Conservation (phyloP, 2,797 vertebrate genomes). For the Chrysocyon brachyurus region DNA sequence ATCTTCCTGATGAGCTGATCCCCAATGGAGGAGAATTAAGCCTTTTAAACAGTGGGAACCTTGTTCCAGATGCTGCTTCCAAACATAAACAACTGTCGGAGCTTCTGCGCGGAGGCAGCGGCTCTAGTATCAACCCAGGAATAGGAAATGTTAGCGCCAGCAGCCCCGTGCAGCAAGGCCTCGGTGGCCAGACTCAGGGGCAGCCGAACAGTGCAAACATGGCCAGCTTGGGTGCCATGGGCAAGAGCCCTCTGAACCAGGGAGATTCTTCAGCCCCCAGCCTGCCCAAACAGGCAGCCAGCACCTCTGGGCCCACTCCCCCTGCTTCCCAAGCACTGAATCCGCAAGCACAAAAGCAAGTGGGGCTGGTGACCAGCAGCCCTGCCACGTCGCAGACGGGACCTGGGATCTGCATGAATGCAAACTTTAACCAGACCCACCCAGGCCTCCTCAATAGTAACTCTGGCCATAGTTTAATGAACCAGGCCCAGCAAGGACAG, state of each 20-base stretch:
- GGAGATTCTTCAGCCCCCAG: slow-evolving; percentile 89
- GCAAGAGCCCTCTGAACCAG: slow-evolving; percentile 95
- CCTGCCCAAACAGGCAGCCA: slow-evolving; percentile 91
- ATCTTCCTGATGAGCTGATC: slow-evolving; percentile 98
- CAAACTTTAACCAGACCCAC: slow-evolving; percentile 94
- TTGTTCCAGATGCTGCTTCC: slow-evolving; percentile 95
- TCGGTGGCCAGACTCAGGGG: slow-evolving; percentile 89
- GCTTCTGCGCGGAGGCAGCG: slow-evolving; percentile 94
- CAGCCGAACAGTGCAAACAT: slow-evolving; percentile 91
- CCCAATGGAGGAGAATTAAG: slow-evolving; percentile 95
- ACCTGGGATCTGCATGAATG: slow-evolving; percentile 94
- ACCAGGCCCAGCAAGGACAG: slow-evolving; percentile 92
- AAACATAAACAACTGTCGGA: slow-evolving; percentile 99
- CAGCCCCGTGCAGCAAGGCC: slow-evolving; percentile 92
- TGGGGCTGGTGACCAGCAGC: slow-evolving; percentile 91
- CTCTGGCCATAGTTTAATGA: slow-evolving; percentile 94
- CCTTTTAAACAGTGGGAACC: slow-evolving; percentile 91
- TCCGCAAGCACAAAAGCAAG: slow-evolving; percentile 96
- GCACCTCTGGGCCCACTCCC: slow-evolving; percentile 91
- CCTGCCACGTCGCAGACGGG: slow-evolving; percentile 92
- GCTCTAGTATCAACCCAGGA: slow-evolving; percentile 91
- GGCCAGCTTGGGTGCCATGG: slow-evolving; percentile 89
- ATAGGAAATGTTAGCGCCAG: slow-evolving; percentile 92
- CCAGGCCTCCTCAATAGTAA: slow-evolving; percentile 95
- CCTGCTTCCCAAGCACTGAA: slow-evolving; percentile 91